Conservation (phyloP, 2,888 invertebrate genomes). For the Chrysolina oricalcia region DNA sequence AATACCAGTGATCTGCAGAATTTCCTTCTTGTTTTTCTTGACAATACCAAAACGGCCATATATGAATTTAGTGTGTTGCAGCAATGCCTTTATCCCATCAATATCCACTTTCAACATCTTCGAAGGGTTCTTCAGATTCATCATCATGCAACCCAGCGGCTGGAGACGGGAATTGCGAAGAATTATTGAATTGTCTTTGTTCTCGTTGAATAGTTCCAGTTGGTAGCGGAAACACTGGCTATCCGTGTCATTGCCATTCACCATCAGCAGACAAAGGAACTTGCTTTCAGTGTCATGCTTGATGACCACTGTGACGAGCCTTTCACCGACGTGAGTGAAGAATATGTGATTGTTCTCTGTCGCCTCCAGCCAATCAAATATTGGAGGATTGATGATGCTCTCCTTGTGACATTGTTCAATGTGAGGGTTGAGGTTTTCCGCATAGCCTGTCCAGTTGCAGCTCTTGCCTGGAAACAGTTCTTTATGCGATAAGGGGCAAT, state of each 20-base stretch:
- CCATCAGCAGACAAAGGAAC: constrained; percentile 50
- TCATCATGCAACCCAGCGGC: constrained; percentile 43
- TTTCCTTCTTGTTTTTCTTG: constrained; percentile 54
- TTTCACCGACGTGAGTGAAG: constrained; percentile 49
- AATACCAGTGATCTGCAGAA: constrained; percentile 49
- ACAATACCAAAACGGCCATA: constrained; percentile 54
- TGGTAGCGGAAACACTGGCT: constrained; percentile 56
- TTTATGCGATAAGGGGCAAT: constrained; percentile 50
- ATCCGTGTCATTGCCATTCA: constrained; percentile 52
- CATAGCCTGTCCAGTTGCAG: constrained; percentile 52
- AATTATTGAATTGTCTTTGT: constrained; percentile 54
- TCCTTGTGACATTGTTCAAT: constrained; percentile 49
- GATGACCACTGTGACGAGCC: constrained; percentile 47
- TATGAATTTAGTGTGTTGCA: constrained; percentile 40
- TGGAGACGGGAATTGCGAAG: constrained; percentile 52
- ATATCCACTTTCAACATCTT: constrained; percentile 52
- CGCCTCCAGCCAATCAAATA: constrained; percentile 45
- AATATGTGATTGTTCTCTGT: constrained; percentile 40
- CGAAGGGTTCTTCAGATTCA: constrained; percentile 38
- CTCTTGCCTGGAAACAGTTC: constrained; percentile 43
- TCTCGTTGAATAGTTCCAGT: constrained; percentile 52
- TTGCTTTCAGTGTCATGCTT: constrained; percentile 44
- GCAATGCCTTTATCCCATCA: constrained; percentile 48
- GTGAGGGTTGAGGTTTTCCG: constrained; percentile 48
- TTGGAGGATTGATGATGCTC: constrained; percentile 43